These are phyloP conservation scores for Wasmannia auropunctata DNA, from an alignment of 1,140 invertebrate genomes.

Conservation along the genomic window DNA sequence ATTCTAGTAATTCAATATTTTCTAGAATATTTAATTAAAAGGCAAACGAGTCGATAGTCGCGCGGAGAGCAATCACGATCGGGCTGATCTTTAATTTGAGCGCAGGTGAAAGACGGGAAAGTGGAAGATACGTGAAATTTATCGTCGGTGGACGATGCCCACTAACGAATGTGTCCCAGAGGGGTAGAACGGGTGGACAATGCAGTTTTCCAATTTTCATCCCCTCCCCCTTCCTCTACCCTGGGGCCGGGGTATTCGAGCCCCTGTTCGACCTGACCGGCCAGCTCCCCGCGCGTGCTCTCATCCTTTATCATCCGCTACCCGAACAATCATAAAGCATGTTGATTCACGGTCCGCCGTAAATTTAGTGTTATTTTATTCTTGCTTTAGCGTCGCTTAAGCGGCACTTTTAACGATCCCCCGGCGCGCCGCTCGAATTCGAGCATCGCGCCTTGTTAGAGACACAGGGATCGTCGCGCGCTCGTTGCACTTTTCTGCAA, in stretches of 20 bases:
- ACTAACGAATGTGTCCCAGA: slow-evolving; percentile 74
- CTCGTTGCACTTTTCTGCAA: neutral
- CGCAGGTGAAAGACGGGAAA: slow-evolving; percentile 57
- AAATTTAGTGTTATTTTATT: slow-evolving; percentile 78
- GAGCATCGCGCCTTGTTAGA: slow-evolving; percentile 36
- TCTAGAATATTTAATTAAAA: slow-evolving; percentile 31
- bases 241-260: neutral
- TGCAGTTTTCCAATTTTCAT: slow-evolving; percentile 80
- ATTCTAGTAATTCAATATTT: slow-evolving; percentile 2
- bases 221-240: slow-evolving; percentile 40
- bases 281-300: slow-evolving; percentile 40
- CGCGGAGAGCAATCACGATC: slow-evolving; percentile 46
- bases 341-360: slow-evolving; percentile 76
- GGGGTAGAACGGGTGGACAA: slow-evolving; percentile 70
- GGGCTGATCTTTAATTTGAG: slow-evolving; percentile 69
- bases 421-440: slow-evolving; percentile 8
- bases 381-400: slow-evolving; percentile 66
- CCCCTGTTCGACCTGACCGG: slow-evolving; percentile 49
- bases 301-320: slow-evolving; percentile 71
- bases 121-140: slow-evolving; percentile 72
- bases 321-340: slow-evolving; percentile 79
- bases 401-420: slow-evolving; percentile 62
- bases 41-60: neutral
- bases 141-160: slow-evolving; percentile 66
- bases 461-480: neutral